Evolutionary conservation across 2,888 invertebrate genomes (phyloP).

Genomic region (Choreutis nemorana): DNA sequence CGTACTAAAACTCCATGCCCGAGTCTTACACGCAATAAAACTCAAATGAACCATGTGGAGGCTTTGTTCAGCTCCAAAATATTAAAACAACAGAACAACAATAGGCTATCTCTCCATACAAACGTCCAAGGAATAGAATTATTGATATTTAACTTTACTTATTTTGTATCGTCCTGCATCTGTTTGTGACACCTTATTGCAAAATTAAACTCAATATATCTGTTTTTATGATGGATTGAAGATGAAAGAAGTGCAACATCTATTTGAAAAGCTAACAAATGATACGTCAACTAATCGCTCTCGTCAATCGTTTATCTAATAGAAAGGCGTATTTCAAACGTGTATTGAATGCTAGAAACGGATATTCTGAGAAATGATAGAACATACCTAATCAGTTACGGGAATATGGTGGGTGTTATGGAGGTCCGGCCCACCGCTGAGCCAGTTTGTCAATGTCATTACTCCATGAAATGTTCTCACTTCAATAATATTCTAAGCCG

Average conservation of each 20-base stretch:
- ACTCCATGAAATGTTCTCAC: constrained; percentile 35
- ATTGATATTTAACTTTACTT: neutral
- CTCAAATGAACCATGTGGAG: constrained; percentile 29
- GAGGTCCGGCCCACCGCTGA: constrained; percentile 20
- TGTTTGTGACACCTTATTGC: no score
- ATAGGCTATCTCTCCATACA: constrained; percentile 3
- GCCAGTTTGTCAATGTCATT: constrained; percentile 36
- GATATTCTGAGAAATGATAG: constrained; percentile 29
- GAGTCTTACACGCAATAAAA: constrained; percentile 28
- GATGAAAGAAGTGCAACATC: no score
- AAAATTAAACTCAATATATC: constrained; percentile 30
- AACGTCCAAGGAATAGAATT: constrained; percentile 1
- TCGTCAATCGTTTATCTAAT: no score
- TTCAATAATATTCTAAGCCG: constrained; percentile 41
- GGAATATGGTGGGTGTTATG: constrained; percentile 10
- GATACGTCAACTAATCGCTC: constrained; percentile 7
- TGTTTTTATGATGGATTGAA: constrained; percentile 14
- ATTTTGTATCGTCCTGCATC: no score
- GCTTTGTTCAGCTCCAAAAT: constrained; percentile 26
- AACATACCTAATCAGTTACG: constrained; percentile 11
- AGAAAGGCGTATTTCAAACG: constrained; percentile 23
- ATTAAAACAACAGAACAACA: constrained; percentile 17
- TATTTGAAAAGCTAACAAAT: no score
- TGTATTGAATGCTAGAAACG: constrained; percentile 20
- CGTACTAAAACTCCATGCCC: constrained; percentile 17